phyloP scores from a whole-genome alignment of 92 coral and sea anemone genomes.

The Umimayanthus kanabou region DNA sequence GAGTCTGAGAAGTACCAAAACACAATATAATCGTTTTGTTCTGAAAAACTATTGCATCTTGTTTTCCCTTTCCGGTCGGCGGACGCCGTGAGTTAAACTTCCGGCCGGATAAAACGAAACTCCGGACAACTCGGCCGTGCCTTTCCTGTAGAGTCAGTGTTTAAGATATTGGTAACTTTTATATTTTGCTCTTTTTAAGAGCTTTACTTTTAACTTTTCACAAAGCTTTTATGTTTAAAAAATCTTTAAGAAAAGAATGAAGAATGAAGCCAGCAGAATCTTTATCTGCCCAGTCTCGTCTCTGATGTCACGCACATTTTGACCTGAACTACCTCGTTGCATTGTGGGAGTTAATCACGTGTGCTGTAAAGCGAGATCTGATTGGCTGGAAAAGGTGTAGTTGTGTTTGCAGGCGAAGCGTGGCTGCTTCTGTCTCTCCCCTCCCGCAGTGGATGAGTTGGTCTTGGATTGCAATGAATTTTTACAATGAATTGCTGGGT shows the following conservation, averaged over 20 bases:
- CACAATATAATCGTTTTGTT: not conserved
- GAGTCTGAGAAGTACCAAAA: not conserved
- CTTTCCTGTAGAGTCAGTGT: not conserved
- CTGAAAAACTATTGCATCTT: not conserved
- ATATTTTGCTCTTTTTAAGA: not conserved
- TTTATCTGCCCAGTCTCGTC: not conserved
- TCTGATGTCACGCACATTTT: constrained; percentile 15
- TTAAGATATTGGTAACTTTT: not conserved
- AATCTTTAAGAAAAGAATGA: not conserved
- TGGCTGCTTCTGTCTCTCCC: constrained; percentile 79
- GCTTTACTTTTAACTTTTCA: not conserved
- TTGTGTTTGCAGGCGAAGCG: constrained; percentile 54
- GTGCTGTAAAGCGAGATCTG: constrained; percentile 30
- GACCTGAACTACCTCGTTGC: constrained; percentile 22
- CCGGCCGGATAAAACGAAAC: constrained; percentile 27
- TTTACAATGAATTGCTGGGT: constrained; percentile 66
- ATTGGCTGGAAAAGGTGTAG: constrained; percentile 40
- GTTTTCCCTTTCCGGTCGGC: constrained; percentile 3
- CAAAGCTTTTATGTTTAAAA: not conserved
- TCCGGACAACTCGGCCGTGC: not conserved
- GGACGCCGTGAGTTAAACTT: not conserved
- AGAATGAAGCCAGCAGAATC: constrained; percentile 3
- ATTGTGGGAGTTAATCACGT: constrained; percentile 57
- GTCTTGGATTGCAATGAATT: constrained; percentile 82
- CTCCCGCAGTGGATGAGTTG: constrained; percentile 73